Evolutionary conservation across 1,140 invertebrate species (phyloP).

Genomic region (Megalopta genalis): DNA sequence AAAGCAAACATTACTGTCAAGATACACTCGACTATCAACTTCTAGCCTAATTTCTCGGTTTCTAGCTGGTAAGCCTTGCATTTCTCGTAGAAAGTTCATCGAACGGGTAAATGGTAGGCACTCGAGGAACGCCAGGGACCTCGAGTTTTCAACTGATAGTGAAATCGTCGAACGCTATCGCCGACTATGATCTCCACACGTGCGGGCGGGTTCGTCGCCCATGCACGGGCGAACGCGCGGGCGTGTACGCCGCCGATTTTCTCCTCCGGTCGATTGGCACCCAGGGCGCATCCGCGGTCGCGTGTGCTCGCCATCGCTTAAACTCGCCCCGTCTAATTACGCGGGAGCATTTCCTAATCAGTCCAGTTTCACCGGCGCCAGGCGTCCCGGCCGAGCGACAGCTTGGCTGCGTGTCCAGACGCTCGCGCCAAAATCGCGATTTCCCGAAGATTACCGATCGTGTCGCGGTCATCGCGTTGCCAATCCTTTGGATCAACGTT

Average conservation of each 20-base stretch:
- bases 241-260: slow-evolving; percentile 55
- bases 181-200: slow-evolving; percentile 12
- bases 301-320: slow-evolving; percentile 51
- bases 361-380: slow-evolving; percentile 66
- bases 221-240: slow-evolving; percentile 34
- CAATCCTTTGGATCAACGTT: slow-evolving; percentile 8
- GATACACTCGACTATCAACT: too few species aligned
- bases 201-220: slow-evolving; percentile 25
- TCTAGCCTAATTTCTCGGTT: too few species aligned
- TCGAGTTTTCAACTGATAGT: slow-evolving; percentile 49
- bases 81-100: too few species aligned
- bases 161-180: slow-evolving; percentile 56
- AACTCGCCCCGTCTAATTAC: slow-evolving; percentile 69
- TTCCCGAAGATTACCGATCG: neutral
- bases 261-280: slow-evolving; percentile 62
- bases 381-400: slow-evolving; percentile 24
- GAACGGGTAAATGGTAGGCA: neutral
- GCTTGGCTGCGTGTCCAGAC: slow-evolving; percentile 19
- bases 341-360: slow-evolving; percentile 73
- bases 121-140: neutral
- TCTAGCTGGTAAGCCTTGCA: too few species aligned
- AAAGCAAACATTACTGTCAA: too few species aligned
- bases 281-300: slow-evolving; percentile 55
- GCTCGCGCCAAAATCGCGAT: slow-evolving; percentile 11
- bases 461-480: neutral